Percentiles rank a stretch among this genome's conserved stretches.
Evolutionary conservation across 2,888 invertebrate species (phyloP).

Genomic region (Thera britannica): DNA sequence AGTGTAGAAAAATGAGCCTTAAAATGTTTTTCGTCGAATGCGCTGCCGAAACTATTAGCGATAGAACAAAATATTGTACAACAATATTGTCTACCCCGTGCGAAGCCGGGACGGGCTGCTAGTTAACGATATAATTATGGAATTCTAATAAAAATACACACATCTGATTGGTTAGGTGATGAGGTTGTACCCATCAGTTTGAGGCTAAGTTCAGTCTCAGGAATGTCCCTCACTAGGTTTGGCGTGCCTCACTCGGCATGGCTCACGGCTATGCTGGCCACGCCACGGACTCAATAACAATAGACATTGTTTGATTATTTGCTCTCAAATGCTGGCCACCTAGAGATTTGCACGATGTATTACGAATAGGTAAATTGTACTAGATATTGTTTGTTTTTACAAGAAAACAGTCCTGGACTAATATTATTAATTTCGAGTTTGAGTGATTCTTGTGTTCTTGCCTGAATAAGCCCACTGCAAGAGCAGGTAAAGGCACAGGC

Average conservation of each 20-base stretch:
- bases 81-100: too few relatives aligned
- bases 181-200: background rate
- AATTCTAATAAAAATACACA: too few relatives aligned
- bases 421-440: background rate
- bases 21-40: too few relatives aligned
- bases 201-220: conserved; percentile 5
- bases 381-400: background rate
- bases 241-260: conserved; percentile 49
- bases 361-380: background rate
- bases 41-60: too few relatives aligned
- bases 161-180: background rate
- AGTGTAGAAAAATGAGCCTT: too few relatives aligned
- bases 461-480: too few relatives aligned
- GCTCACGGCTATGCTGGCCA: conserved; percentile 54
- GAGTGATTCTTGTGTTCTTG: too few relatives aligned
- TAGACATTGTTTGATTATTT: conserved; percentile 66
- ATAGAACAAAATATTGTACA: too few relatives aligned
- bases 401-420: background rate
- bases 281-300: conserved; percentile 53
- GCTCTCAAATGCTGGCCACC: conserved; percentile 40
- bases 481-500: background rate
- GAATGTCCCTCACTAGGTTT: conserved; percentile 25
- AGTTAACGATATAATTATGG: too few relatives aligned
- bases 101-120: too few relatives aligned
- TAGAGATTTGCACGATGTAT: conserved; percentile 37